Base-by-base conservation (phyloP, 2,797 vertebrate species). In the Thaleichthys pacificus region DNA sequence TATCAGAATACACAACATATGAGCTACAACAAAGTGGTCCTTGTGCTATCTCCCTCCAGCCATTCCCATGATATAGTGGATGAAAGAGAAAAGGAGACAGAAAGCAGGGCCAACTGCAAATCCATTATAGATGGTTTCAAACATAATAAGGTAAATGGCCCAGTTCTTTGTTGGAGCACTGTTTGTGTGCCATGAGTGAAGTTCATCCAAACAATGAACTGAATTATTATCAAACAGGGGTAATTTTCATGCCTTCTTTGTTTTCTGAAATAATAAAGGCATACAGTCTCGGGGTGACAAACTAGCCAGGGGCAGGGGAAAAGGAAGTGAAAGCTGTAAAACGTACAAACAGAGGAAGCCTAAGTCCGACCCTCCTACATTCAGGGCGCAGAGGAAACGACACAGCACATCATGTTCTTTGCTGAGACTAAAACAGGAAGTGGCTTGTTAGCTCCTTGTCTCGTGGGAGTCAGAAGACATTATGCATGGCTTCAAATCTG, bases 291-390 rank as follows among this genome's bases (percentile, higher is more conserved):
- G 9, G 35, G 26, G 42, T 69, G 49, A 67, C 1, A 15, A 51
- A 24, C 51, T 19, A 2, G 17, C 5, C 49, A 32, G 1, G 67
- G 9, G 30, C 7, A 19, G 1, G 22, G 32, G 35, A 47, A 63
- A 80, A 77, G 38, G 82, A 84, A 82, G 71, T 32, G 51, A 79
- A 60, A 79, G 28, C 47, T 68, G 69, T 35, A 54, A 73, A 63
- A 61, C 38, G 22, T 56, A 64, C 73, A 80, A 83, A 83, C 22
- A 42, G 12, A 72, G 72, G 69, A 75, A 73, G 60, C 30, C 1
- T 5, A 38, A 57, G 7, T 4, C 21, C 32, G 32, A 19, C 63
- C 35, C 32, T 49, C 7, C 54, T 60, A 17, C 73, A 66, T 61
- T 5, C 51, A n/a, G 24, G 32, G 57, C 28, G n/a, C 63, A 17